Conservation (phyloP, 2,113 vertebrate genomes). For the Brienomyrus brachyistius region DNA sequence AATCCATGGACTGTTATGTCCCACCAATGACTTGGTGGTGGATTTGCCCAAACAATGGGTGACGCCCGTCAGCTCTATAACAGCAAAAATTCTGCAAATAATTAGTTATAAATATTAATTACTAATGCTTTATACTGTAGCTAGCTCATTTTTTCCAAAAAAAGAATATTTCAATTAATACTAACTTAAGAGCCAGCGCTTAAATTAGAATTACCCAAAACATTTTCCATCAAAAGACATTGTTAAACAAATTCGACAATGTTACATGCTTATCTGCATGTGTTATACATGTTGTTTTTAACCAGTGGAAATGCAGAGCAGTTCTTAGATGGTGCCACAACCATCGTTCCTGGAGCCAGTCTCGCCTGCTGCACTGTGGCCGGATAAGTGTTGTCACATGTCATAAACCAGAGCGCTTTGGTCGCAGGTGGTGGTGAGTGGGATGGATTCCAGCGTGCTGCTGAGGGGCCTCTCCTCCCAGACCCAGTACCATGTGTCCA, state of each 20-base stretch:
- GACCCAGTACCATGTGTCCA: slow-evolving; percentile 75
- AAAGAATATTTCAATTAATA: too few species aligned
- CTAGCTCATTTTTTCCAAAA: too few species aligned
- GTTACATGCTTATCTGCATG: background rate
- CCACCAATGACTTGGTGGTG: background rate
- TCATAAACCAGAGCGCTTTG: background rate
- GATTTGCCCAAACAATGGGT: background rate
- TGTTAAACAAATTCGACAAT: too few species aligned
- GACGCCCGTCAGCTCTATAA: too few species aligned
- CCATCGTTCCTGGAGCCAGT: background rate
- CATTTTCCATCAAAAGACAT: too few species aligned
- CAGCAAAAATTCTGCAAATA: too few species aligned
- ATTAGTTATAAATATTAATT: too few species aligned
- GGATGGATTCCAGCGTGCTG: slow-evolving; percentile 51
- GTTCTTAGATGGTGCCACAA: background rate
- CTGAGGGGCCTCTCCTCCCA: slow-evolving; percentile 71
- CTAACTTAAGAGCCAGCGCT: too few species aligned
- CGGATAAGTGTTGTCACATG: background rate
- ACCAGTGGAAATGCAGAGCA: background rate
- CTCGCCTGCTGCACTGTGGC: background rate
- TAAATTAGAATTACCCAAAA: too few species aligned
- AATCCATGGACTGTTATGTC: background rate
- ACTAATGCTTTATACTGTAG: too few species aligned
- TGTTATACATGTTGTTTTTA: background rate
- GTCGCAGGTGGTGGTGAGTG: slow-evolving; percentile 62